Conservation (phyloP, 1,140 invertebrate species). For the Leucophenga varia region DNA sequence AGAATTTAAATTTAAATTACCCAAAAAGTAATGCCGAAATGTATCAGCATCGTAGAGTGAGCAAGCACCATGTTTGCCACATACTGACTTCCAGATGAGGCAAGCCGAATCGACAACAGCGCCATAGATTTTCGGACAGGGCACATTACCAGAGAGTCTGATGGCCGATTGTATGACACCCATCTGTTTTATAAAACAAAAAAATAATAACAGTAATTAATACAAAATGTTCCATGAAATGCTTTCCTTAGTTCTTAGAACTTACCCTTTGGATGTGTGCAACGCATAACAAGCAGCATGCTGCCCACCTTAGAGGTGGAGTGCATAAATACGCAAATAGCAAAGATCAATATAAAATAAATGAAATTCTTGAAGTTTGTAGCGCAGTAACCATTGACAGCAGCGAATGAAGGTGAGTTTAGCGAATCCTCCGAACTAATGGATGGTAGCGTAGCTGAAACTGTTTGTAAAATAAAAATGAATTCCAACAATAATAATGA, state of each 20-base stretch:
- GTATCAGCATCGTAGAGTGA: constrained; percentile 81
- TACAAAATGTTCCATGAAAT: too few species aligned
- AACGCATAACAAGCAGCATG: constrained; percentile 85
- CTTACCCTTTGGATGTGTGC: constrained; percentile 76
- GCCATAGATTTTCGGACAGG: constrained; percentile 90
- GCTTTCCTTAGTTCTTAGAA: neutral
- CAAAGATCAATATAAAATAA: constrained; percentile 83
- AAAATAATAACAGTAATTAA: too few species aligned
- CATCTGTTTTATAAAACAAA: too few species aligned
- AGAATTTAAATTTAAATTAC: constrained; percentile 59
- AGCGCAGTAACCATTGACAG: constrained; percentile 75
- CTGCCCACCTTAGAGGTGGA: constrained; percentile 90
- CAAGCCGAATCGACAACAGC: constrained; percentile 90
- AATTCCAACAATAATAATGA: too few species aligned
- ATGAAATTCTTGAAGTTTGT: constrained; percentile 78
- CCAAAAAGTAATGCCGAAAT: constrained; percentile 83
- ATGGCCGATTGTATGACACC: constrained; percentile 92
- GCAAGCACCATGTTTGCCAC: constrained; percentile 78
- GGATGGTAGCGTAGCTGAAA: neutral
- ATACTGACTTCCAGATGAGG: constrained; percentile 81
- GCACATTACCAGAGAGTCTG: constrained; percentile 89
- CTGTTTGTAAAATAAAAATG: too few species aligned
- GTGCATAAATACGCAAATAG: constrained; percentile 86
- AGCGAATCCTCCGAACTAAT: too few species aligned
- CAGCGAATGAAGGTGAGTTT: too few species aligned